A percentile compares a stretch with the other conserved stretches of the same genome.
Evolutionary conservation across 2,113 vertebrate species (phyloP).

Genomic region (Lycaon pictus): DNA sequence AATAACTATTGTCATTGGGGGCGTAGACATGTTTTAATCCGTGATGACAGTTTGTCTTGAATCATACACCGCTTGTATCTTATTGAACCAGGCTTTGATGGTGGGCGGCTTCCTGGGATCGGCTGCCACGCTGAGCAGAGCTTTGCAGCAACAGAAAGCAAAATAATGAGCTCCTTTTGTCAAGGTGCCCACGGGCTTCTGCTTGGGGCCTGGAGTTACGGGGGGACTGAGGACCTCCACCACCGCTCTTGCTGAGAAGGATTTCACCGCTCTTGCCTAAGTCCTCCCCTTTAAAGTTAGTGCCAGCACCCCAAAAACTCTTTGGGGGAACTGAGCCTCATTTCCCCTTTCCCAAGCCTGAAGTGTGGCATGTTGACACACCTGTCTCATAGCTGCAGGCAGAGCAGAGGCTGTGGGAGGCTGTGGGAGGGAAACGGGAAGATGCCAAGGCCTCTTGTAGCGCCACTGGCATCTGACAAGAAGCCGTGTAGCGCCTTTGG

Average conservation of each 20-base stretch:
- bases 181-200: neutral
- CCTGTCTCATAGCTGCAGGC: neutral
- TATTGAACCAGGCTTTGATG: slow-evolving; percentile 41
- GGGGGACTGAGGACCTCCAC: neutral
- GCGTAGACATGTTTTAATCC: slow-evolving; percentile 73
- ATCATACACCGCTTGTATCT: neutral
- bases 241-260: neutral
- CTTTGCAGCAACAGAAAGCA: neutral
- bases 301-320: neutral
- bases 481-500: neutral
- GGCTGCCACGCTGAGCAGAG: neutral
- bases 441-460: neutral
- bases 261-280: neutral
- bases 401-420: neutral
- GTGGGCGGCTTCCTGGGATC: neutral
- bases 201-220: rapidly evolving
- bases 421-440: neutral
- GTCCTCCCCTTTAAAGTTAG: neutral
- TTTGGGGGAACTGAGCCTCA: neutral
- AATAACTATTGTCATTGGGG: slow-evolving; percentile 69
- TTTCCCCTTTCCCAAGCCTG: neutral
- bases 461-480: neutral
- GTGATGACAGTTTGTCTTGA: slow-evolving; percentile 71
- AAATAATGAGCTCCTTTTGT: slow-evolving; percentile 37
- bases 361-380: neutral